Evolutionary conservation across 1,140 invertebrate species (phyloP).

Genomic region (Bicyclus anynana): DNA sequence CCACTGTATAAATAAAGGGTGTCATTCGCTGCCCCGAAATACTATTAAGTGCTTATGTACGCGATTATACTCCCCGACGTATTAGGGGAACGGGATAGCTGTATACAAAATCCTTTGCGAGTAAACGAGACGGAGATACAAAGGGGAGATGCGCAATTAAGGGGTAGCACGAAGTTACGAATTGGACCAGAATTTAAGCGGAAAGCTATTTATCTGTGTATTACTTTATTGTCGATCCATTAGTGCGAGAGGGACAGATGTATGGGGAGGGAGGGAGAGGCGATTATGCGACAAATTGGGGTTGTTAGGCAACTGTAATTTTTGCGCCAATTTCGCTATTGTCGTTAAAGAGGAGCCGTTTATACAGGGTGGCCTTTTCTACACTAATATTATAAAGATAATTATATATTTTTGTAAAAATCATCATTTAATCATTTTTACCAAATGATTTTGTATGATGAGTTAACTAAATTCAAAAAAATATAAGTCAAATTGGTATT

Average conservation of each 20-base stretch:
- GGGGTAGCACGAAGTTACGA: conserved; percentile 61
- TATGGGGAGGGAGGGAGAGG: conserved; percentile 38
- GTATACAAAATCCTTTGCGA: conserved; percentile 22
- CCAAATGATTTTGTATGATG: too few relatives aligned
- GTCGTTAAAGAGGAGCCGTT: neutral
- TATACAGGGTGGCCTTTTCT: neutral
- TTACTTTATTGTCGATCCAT: conserved; percentile 75
- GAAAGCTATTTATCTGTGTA: conserved; percentile 72
- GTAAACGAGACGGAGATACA: conserved; percentile 33
- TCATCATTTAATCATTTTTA: too few relatives aligned
- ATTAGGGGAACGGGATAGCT: conserved; percentile 41
- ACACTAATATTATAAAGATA: too few relatives aligned
- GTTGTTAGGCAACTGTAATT: conserved; percentile 60
- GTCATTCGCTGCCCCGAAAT: conserved; percentile 56
- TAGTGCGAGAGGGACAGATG: conserved; percentile 45
- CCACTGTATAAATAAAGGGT: conserved; percentile 68
- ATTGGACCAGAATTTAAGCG: conserved; percentile 72
- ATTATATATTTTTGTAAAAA: too few relatives aligned
- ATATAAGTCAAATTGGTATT: too few relatives aligned
- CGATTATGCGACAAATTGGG: conserved; percentile 61
- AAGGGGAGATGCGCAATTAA: conserved; percentile 68
- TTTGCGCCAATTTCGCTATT: conserved; percentile 32
- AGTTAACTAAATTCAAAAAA: too few relatives aligned
- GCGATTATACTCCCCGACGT: conserved; percentile 58
- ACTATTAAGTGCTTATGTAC: conserved; percentile 74